Evolutionary conservation across 2,113 vertebrate genomes (phyloP), one percentile per base, ranked within the genome.

Genomic region (Vicugna pacos): DNA sequence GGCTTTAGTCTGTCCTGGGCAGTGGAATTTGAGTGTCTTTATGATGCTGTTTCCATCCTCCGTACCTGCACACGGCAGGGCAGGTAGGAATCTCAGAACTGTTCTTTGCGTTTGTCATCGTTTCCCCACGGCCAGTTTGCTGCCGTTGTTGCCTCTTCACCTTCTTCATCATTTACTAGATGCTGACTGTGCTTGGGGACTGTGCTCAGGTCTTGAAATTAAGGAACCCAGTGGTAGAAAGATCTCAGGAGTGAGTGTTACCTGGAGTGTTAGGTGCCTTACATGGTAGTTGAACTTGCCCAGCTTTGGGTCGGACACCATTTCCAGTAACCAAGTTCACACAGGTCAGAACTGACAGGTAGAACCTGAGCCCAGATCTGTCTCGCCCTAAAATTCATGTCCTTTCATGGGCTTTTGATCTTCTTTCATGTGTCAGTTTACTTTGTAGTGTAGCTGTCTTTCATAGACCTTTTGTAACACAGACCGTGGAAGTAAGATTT

Each of bases 1-100:
- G 24, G 6, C 11, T 42, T 42, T 42, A 86, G 42, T 84, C 46
- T 73, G 58, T 75, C 65, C 70, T 35, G 28, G 84, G 32, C 65
- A 94, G 48, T 60, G 62, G 58, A 64, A 50, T 65, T 58, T 89
- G 79, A 90, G 22, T 92, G 80, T 83, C 60, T 90, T 86, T 92
- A 35, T 8, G 32, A 69, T 86, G 35, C 8, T 26, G 52, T 81
- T 79, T 82, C 20, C 38, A n/a, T 72, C 8, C 16, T 65, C n/a
- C 62, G 4, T 15, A 28, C 30, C 38, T 81, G 30, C 19, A 20
- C 69, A 56, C 42, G 88, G 12, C 24, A 46, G 60, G 48, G n/a
- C 22, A 42, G 38, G 58, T 32, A 67, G 24, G 32, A 83, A 79
- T 92, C 73, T 92, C 75, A 48, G 54, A 14, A 22, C 80, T 35